Evolutionary conservation across 92 coral and sea anemone genomes (phyloP).

Genomic region (Bergia sp.): DNA sequence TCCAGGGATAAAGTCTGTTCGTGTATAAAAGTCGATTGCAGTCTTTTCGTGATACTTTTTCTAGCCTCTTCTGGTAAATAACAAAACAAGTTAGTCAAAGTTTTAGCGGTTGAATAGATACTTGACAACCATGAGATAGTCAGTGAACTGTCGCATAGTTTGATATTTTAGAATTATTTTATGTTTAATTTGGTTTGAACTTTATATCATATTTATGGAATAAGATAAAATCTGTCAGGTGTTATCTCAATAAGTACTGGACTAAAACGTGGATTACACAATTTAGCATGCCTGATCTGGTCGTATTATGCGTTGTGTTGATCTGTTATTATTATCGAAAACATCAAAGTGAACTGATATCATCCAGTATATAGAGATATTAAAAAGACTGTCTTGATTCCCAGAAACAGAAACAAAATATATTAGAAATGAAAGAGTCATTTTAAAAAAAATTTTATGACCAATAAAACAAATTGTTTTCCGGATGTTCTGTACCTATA

Average conservation of each 20-base stretch:
- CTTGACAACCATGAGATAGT: not conserved
- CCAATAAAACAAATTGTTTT: not conserved
- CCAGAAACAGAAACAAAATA: not conserved
- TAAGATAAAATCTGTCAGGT: no score
- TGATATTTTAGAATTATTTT: not conserved
- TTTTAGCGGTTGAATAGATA: not conserved
- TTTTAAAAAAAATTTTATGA: no score
- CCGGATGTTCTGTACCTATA: not conserved
- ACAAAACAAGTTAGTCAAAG: not conserved
- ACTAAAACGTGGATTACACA: no score
- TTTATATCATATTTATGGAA: not conserved
- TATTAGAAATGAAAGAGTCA: not conserved
- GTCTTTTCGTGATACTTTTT: not conserved
- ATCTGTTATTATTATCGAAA: no score
- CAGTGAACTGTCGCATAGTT: not conserved
- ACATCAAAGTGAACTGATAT: not conserved
- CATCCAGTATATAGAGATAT: not conserved
- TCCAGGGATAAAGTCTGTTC: no score
- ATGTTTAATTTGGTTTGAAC: no score
- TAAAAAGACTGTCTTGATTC: not conserved
- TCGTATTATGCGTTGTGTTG: no score
- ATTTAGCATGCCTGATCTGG: no score
- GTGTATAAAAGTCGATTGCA: not conserved
- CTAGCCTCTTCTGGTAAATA: not conserved
- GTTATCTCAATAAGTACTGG: no score